Conservation (phyloP, 2,113 vertebrate genomes). For the Zosterops japonicus region DNA sequence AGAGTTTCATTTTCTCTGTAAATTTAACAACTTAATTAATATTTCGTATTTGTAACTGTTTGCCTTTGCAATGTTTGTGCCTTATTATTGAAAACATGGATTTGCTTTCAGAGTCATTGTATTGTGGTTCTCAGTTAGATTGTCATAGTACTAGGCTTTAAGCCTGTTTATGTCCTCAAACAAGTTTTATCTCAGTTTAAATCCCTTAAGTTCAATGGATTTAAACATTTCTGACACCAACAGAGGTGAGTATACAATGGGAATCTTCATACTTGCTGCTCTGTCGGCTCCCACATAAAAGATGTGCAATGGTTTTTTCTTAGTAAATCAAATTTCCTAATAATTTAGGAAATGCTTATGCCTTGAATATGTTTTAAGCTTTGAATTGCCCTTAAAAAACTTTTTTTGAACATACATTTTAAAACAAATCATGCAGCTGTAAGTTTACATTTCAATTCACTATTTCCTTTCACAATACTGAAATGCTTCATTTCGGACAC, state of each 20-base stretch:
- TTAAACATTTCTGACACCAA: not conserved
- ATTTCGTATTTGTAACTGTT: not conserved
- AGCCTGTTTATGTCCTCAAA: not conserved
- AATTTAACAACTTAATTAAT: not conserved
- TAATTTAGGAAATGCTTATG: not conserved
- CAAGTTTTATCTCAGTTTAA: not conserved
- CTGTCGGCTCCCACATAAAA: not conserved
- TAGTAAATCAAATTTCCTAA: not conserved
- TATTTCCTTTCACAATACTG: not conserved
- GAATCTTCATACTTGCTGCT: not conserved
- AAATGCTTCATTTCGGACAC: not conserved
- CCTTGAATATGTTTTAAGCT: not conserved
- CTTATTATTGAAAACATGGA: not conserved
- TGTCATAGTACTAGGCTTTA: not conserved
- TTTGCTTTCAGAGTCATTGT: not conserved
- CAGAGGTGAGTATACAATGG: not conserved
- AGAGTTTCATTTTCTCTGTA: not conserved
- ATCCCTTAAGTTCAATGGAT: not conserved
- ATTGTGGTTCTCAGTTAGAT: not conserved
- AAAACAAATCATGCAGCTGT: constrained; percentile 5
- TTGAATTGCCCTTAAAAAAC: not conserved
- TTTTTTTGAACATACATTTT: not conserved
- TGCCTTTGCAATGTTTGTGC: not conserved
- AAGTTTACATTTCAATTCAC: constrained; percentile 18
- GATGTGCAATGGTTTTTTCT: not conserved